Percentiles rank a stretch among this genome's conserved stretches.
phyloP scores from a whole-genome alignment of 2,113 vertebrate species.

The Nothobranchius furzeri region DNA sequence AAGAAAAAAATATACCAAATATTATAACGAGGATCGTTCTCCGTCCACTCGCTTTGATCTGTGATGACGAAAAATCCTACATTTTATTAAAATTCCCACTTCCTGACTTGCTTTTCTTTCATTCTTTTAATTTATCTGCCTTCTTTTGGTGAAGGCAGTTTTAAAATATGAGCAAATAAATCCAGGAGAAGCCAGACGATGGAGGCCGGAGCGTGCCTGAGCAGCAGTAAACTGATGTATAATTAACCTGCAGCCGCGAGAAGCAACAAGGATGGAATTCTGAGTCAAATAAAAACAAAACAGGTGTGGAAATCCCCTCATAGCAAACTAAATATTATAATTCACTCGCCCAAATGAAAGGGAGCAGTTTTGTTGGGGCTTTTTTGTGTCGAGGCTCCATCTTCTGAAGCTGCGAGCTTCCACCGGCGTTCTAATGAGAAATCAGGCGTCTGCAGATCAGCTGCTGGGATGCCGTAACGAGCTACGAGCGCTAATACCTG shows the following conservation, averaged over 20 bases:
- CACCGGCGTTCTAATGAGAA: constrained; percentile 65
- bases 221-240: constrained; percentile 38
- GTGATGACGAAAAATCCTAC: constrained; percentile 65
- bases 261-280: constrained; percentile 42
- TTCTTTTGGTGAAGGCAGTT: no score
- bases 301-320: constrained; percentile 75
- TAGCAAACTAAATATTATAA: constrained; percentile 73
- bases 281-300: constrained; percentile 62
- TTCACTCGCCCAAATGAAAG: constrained; percentile 62
- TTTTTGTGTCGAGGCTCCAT: constrained; percentile 32
- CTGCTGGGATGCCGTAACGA: constrained; percentile 70
- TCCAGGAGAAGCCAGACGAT: constrained; percentile 19
- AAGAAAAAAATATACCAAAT: no score
- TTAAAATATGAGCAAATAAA: neutral
- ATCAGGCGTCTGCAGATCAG: constrained; percentile 74
- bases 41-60: constrained; percentile 59
- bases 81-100: constrained; percentile 55
- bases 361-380: constrained; percentile 56
- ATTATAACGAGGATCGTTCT: no score
- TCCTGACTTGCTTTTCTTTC: no score
- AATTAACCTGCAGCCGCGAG: constrained; percentile 48
- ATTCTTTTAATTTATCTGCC: no score
- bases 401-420: constrained; percentile 46
- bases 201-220: constrained; percentile 45
- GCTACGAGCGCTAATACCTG: constrained; percentile 74